A percentile compares a stretch with the other conserved stretches of the same genome.
phyloP scores from a whole-genome alignment of 1,140 invertebrate species.

The Brachionus manjavacas region DNA sequence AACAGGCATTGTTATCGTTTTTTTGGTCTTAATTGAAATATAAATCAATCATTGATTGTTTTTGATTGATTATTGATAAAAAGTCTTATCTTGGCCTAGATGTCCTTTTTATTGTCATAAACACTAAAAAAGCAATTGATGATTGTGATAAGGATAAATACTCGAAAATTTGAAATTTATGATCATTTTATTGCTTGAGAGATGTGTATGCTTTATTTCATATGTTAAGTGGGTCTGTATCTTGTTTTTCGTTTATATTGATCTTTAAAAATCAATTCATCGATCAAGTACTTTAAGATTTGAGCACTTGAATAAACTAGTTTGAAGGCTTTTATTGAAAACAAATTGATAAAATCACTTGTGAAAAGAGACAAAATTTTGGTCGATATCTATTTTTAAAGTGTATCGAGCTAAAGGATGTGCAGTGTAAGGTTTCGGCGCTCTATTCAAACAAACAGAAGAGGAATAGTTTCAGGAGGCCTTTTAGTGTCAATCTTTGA shows the following conservation, averaged over 20 bases:
- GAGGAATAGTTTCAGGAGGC: background rate
- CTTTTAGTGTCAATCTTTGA: background rate
- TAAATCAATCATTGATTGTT: slow-evolving; percentile 17
- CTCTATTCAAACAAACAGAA: background rate
- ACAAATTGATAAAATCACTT: background rate
- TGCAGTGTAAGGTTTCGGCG: background rate
- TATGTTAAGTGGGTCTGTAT: background rate
- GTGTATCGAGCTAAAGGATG: background rate
- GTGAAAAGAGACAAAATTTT: background rate
- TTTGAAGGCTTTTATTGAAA: background rate
- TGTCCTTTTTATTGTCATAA: slow-evolving; percentile 32
- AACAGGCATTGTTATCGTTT: slow-evolving; percentile 28
- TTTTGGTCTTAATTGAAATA: slow-evolving; percentile 6
- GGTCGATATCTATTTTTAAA: background rate
- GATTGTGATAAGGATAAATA: slow-evolving; percentile 6
- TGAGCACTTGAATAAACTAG: background rate
- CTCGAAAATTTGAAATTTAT: slow-evolving; percentile 9
- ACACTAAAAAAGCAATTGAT: background rate
- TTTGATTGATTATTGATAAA: slow-evolving; percentile 21
- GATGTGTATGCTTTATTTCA: background rate
- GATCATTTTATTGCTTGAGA: background rate
- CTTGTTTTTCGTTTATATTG: background rate
- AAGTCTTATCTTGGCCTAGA: slow-evolving; percentile 15
- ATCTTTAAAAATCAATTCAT: background rate
- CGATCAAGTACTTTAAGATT: slow-evolving; percentile 11